Evolutionary conservation across 2,797 vertebrate genomes (phyloP).

Genomic region (Percopsis omiscomaycus): DNA sequence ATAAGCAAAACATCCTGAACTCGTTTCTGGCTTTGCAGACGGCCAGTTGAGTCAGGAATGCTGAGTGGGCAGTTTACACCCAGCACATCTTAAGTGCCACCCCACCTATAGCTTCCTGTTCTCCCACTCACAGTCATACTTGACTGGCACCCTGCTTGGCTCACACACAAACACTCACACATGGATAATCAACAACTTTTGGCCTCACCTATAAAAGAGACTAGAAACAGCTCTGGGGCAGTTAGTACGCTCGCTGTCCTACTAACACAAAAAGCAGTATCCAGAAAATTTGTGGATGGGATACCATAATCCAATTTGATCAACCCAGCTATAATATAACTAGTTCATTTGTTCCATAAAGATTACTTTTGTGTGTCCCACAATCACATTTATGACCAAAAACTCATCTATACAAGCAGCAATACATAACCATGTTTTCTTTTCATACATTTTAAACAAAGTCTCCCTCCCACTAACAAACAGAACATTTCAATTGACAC

Average conservation of each 20-base stretch:
- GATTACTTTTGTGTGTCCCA: background rate
- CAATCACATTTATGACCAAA: background rate
- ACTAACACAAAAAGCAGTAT: slow-evolving; percentile 33
- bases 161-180: slow-evolving; percentile 34
- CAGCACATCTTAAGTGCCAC: slow-evolving; percentile 31
- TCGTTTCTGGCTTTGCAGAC: slow-evolving; percentile 15
- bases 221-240: slow-evolving; percentile 27
- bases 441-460: background rate
- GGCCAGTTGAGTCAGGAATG: slow-evolving; percentile 24
- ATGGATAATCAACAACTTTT: slow-evolving; percentile 57
- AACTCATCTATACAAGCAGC: too few species aligned
- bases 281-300: background rate
- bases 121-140: slow-evolving; percentile 56
- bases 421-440: background rate
- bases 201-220: slow-evolving; percentile 38
- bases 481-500: background rate
- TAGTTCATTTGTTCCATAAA: background rate
- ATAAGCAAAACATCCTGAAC: slow-evolving; percentile 5
- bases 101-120: slow-evolving; percentile 64
- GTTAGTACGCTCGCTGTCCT: slow-evolving; percentile 21
- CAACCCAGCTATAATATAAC: background rate
- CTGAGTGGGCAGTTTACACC: slow-evolving; percentile 58
- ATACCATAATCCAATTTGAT: background rate
- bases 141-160: slow-evolving; percentile 34
- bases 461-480: slow-evolving; percentile 1